Evolutionary conservation across 2,113 vertebrate species (phyloP).

Genomic region (Alces alces): DNA sequence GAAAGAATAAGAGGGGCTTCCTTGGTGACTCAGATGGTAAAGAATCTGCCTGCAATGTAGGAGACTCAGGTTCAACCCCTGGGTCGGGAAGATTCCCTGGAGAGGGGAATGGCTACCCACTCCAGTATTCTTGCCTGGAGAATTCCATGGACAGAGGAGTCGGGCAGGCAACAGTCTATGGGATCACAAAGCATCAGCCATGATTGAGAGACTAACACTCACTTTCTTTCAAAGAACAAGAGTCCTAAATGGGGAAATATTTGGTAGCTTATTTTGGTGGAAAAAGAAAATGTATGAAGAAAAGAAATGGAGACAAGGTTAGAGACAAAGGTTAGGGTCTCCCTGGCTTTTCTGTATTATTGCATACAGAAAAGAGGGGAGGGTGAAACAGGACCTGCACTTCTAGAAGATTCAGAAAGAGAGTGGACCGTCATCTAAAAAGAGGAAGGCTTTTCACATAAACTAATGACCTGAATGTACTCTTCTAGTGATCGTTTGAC

Average conservation of each 20-base stretch:
- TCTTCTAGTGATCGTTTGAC: neutral
- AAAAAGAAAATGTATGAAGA: neutral
- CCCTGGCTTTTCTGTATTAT: neutral
- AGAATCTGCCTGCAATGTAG: neutral
- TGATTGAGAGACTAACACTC: neutral
- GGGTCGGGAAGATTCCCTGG: neutral
- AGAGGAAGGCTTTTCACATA: neutral
- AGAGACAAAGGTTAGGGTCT: neutral
- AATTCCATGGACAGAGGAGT: neutral
- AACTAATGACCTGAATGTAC: neutral
- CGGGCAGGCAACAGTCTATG: neutral
- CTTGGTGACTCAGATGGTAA: neutral
- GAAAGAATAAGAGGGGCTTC: neutral
- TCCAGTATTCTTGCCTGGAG: neutral
- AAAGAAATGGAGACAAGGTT: neutral
- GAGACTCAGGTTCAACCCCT: neutral
- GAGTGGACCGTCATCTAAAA: neutral
- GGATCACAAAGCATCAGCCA: neutral
- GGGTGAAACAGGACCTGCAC: neutral
- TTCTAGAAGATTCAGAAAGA: neutral
- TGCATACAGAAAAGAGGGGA: neutral
- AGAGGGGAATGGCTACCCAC: neutral
- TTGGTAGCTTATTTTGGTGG: neutral
- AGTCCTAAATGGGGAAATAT: neutral
- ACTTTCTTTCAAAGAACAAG: neutral